phyloP scores from a whole-genome alignment of 2,888 invertebrate genomes.

The Seira ritae region DNA sequence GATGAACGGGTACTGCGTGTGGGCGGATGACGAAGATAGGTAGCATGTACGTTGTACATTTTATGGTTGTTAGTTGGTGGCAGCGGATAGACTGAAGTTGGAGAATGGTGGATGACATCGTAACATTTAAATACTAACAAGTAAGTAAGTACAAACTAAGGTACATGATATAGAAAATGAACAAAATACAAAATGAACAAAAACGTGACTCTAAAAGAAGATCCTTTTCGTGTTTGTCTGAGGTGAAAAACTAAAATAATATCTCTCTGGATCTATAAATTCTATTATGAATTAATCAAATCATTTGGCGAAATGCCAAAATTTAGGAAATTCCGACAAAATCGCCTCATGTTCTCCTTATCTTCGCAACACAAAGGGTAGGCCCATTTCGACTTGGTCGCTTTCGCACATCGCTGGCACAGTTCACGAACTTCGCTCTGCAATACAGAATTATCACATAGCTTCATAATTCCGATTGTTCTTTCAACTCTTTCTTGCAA shows the following conservation, averaged over 20 bases:
- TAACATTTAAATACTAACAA: too few relatives aligned
- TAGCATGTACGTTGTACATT: too few relatives aligned
- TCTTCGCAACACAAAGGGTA: constrained; percentile 81
- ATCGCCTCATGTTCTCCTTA: constrained; percentile 79
- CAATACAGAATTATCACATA: neutral
- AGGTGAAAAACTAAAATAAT: neutral
- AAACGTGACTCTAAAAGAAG: neutral
- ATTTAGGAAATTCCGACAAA: constrained; percentile 79
- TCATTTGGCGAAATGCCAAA: constrained; percentile 43
- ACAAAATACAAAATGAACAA: neutral
- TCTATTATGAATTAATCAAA: constrained; percentile 25
- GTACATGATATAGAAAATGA: too few relatives aligned
- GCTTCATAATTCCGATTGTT: too few relatives aligned
- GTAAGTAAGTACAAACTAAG: too few relatives aligned
- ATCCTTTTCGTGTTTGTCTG: neutral
- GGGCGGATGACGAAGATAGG: too few relatives aligned
- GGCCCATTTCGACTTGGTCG: constrained; percentile 79
- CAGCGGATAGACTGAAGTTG: too few relatives aligned
- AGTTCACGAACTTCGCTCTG: constrained; percentile 77
- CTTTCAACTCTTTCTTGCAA: too few relatives aligned
- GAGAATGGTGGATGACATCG: too few relatives aligned
- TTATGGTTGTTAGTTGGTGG: too few relatives aligned
- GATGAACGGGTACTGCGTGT: too few relatives aligned
- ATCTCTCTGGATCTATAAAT: neutral
- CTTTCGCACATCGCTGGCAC: constrained; percentile 81